phyloP scores from a whole-genome alignment of 1,140 invertebrate genomes.

The Drosophila trapezifrons region DNA sequence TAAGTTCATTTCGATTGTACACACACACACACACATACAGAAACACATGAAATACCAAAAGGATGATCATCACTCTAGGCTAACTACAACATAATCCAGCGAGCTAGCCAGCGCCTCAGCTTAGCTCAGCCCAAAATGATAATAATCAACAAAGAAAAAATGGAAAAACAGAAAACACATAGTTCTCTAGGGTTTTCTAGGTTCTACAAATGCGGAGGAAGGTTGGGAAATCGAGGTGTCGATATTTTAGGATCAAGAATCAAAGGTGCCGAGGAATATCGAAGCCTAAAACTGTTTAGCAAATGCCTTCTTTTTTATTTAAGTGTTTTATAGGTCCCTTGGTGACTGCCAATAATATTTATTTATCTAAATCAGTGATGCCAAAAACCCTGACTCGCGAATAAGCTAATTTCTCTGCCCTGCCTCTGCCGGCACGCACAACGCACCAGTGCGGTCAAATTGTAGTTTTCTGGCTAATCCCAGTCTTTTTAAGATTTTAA shows the following conservation, averaged over 20 bases:
- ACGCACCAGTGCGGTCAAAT: no score
- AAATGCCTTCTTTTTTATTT: no score
- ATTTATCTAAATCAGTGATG: no score
- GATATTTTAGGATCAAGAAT: background rate
- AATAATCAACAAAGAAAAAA: conserved; percentile 15
- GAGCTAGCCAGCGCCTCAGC: background rate
- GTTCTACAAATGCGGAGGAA: background rate
- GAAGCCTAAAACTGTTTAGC: background rate
- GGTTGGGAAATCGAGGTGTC: background rate
- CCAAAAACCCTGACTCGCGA: no score
- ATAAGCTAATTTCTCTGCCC: no score
- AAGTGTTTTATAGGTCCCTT: no score
- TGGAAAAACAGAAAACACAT: background rate
- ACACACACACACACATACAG: conserved; percentile 2
- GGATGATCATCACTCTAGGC: background rate
- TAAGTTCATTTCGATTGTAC: conserved; percentile 7
- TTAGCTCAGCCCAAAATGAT: conserved; percentile 7
- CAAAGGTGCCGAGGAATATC: background rate
- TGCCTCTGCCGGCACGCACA: no score
- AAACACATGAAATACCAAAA: conserved; percentile 19
- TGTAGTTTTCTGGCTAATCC: no score
- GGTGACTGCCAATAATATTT: no score
- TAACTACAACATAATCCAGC: conserved; percentile 22
- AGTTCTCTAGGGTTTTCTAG: background rate
- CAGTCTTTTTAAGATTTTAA: no score